These are phyloP conservation scores for Popillia japonica DNA, from an alignment of 1,140 invertebrate genomes.

Conservation along the genomic window DNA sequence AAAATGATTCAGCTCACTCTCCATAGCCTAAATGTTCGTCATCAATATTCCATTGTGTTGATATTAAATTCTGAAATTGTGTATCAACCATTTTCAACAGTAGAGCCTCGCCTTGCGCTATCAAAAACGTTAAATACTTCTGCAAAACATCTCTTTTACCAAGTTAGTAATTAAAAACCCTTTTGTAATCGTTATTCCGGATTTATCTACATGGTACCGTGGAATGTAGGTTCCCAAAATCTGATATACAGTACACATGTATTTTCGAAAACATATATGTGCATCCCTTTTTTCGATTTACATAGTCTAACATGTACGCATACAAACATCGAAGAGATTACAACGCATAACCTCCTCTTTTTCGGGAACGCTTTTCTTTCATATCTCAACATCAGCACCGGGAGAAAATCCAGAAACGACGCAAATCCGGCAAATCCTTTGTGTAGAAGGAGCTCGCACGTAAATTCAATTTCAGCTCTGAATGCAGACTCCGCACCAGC, in stretches of 20 bases:
- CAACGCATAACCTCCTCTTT: not conserved
- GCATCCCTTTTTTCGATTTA: not conserved
- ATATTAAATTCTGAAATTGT: no score
- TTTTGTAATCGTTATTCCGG: no score
- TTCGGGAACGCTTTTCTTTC: slow-evolving; percentile 14
- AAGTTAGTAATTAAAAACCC: no score
- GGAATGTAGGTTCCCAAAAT: no score
- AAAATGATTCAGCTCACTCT: no score
- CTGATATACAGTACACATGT: not conserved
- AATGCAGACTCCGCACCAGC: slow-evolving; percentile 11
- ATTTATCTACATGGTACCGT: no score
- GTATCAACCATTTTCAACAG: no score
- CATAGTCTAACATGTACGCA: not conserved
- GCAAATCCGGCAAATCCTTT: slow-evolving; percentile 28
- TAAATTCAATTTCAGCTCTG: slow-evolving; percentile 12
- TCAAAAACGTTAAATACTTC: no score
- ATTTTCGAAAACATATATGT: not conserved
- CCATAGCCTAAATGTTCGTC: no score
- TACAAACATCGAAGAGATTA: slow-evolving; percentile 1
- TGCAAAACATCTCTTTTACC: no score
- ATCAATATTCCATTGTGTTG: no score
- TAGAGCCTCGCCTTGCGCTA: no score
- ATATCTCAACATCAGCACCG: slow-evolving; percentile 23
- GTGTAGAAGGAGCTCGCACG: slow-evolving; percentile 25
- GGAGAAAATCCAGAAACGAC: not conserved